phyloP scores from a whole-genome alignment of 1,140 invertebrate genomes.

The Dendroctonus valens region DNA sequence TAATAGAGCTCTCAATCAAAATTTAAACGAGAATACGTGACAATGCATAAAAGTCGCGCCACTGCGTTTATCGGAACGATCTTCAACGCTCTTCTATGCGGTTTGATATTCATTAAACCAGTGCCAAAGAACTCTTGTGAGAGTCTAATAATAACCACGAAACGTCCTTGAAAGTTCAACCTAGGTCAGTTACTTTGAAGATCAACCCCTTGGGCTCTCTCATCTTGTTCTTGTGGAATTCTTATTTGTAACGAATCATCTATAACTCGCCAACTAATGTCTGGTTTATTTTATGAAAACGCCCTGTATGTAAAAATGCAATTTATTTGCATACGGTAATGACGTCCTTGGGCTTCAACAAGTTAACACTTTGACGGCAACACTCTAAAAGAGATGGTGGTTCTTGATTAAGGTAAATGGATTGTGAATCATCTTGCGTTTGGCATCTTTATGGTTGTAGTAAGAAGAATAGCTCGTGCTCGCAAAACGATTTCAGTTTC shows the following conservation, averaged over 20 bases:
- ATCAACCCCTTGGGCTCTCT: constrained; percentile 15
- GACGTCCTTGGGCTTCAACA: constrained; percentile 14
- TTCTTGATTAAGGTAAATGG: constrained; percentile 19
- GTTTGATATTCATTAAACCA: constrained; percentile 35
- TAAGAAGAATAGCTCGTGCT: constrained; percentile 7
- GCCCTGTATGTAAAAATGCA: constrained; percentile 16
- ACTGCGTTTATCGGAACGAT: constrained; percentile 21
- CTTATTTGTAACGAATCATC: constrained; percentile 12
- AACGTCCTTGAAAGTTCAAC: constrained; percentile 35
- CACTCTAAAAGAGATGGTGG: constrained; percentile 3
- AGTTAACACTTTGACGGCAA: constrained; percentile 13
- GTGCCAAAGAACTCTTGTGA: constrained; percentile 17
- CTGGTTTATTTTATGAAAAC: constrained; percentile 5
- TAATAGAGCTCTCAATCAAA: constrained; percentile 17
- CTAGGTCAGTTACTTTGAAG: constrained; percentile 35
- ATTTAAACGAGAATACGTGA: constrained; percentile 9
- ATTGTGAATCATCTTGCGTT: constrained; percentile 16
- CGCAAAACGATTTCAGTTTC: background rate
- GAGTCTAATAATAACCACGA: constrained; percentile 30
- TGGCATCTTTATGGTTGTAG: constrained; percentile 17
- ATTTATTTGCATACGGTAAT: constrained; percentile 26
- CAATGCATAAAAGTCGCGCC: constrained; percentile 25
- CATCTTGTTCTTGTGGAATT: constrained; percentile 14
- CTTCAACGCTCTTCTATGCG: constrained; percentile 16
- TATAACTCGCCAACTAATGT: constrained; percentile 3